Base-by-base conservation (phyloP, 2,113 vertebrate species). In the Neolamprologus tretocephalus region DNA sequence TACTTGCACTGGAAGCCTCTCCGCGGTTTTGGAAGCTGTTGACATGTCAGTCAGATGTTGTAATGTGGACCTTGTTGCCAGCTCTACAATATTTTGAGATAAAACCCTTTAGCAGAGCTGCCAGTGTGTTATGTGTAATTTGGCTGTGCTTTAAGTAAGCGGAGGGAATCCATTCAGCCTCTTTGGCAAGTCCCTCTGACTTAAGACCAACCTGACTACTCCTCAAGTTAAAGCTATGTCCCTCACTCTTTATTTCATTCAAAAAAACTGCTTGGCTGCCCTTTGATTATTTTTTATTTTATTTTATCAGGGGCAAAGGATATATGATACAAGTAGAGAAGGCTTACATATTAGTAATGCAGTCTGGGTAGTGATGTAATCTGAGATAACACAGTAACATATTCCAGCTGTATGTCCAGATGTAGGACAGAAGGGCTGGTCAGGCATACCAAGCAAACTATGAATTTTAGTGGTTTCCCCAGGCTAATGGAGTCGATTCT, bases 11-110 rank as follows among this genome's bases (percentile, higher is more conserved):
- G 87, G 89, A 91, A 81, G 71, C 7, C 45, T 87, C 57, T 51
- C 21, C 78, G 88, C 61, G 88, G 91, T 90, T 91, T 91, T 90
- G 87, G 91, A 93, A 85, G 79, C 40, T 68, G 78, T 73, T 6
- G 83, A 78, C 86, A 82, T 90, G 93, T 93, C 91, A 87, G 90
- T 94, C 53, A 90, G 85, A 92, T 94, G 86, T 80, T 89, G 89
- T 93, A 94, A 92, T 88, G 86, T 49, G 61, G 16, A 80, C 58
- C 80, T 80, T 66, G 28, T 88, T 83, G 84, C 85, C 81, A 79
- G 23, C 57, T 84, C 88, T 92, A 6, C 90, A 91, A 84, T 90
- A 85, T 88, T 88, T 92, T 89, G 54, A 91, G 91, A 93, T 91
- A 85, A 91, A 92, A 92, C 55, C 73, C 92, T 82, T 89, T 33